phyloP scores from a whole-genome alignment of 2,888 invertebrate species.

The Coronaproctus castanopsis region DNA sequence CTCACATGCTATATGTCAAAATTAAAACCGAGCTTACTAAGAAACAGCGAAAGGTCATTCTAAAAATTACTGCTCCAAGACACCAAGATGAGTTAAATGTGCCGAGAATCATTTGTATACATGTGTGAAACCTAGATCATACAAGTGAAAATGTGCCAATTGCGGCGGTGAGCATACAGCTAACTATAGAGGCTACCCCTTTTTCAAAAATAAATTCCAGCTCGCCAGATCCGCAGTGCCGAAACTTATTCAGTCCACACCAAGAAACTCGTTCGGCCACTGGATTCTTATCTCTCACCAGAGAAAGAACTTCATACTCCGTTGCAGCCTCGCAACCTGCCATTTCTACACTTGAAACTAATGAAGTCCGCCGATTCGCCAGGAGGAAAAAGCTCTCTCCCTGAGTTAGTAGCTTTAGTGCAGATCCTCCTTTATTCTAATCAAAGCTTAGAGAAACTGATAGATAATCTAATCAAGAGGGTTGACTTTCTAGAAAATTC shows the following conservation, averaged over 20 bases:
- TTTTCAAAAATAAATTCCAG: not conserved
- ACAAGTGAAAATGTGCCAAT: not conserved
- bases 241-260: too few species aligned
- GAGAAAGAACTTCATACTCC: not conserved
- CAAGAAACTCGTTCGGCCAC: too few species aligned
- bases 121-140: not conserved
- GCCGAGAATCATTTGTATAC: not conserved
- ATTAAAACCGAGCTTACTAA: not conserved
- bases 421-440: not conserved
- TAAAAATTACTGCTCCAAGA: not conserved
- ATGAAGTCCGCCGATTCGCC: not conserved
- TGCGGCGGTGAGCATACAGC: not conserved
- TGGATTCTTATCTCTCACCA: not conserved
- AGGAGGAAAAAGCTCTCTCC: not conserved
- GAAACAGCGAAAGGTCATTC: not conserved
- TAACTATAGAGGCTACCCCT: not conserved
- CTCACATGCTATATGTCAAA: not conserved
- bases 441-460: not conserved
- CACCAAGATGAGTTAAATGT: not conserved
- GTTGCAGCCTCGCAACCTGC: not conserved
- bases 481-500: not conserved
- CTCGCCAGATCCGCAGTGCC: too few species aligned
- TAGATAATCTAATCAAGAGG: not conserved
- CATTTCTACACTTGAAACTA: not conserved
- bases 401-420: not conserved